Conservation (phyloP, 30 jellyfish, hydroid and myxozoan species). For the Pseudorhiza aurosa region DNA sequence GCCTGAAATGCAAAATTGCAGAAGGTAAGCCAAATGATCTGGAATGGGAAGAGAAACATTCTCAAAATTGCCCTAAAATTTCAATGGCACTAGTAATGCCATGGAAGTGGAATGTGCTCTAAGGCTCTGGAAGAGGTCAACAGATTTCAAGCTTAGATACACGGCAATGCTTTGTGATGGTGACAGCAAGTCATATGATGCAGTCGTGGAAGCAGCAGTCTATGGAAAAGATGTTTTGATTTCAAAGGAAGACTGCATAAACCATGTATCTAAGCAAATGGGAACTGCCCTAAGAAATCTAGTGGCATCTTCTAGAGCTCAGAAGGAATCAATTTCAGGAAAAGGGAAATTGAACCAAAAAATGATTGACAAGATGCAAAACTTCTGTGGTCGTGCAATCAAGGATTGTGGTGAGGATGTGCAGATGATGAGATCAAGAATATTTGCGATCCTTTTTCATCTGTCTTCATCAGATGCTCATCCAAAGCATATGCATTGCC, state of each 20-base stretch:
- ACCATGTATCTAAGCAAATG: conserved; percentile 59
- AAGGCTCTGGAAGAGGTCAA: conserved; percentile 34
- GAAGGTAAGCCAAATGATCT: too few species aligned
- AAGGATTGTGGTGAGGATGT: conserved; percentile 16
- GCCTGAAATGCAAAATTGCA: too few species aligned
- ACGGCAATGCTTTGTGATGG: conserved; percentile 59
- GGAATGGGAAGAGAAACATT: too few species aligned
- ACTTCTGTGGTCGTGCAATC: conserved; percentile 47
- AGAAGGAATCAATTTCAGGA: conserved; percentile 41
- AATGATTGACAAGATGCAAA: conserved; percentile 16
- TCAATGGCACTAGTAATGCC: conserved; percentile 28
- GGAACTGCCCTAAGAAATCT: conserved; percentile 50
- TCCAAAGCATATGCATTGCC: conserved; percentile 47
- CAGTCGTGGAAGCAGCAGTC: conserved; percentile 4
- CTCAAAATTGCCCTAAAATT: too few species aligned
- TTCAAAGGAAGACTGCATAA: conserved; percentile 52
- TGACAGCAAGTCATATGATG: conserved; percentile 55
- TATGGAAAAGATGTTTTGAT: conserved; percentile 21
- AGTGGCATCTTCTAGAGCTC: conserved; percentile 19
- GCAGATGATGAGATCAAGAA: conserved; percentile 6
- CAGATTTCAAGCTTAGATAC: conserved; percentile 24
- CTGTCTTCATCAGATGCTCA: conserved; percentile 21
- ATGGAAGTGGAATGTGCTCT: conserved; percentile 64
- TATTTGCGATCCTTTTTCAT: conserved; percentile 56
- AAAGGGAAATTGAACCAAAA: conserved; percentile 52